phyloP scores from a whole-genome alignment of 2,113 vertebrate species.

The Aplodontia rufa region DNA sequence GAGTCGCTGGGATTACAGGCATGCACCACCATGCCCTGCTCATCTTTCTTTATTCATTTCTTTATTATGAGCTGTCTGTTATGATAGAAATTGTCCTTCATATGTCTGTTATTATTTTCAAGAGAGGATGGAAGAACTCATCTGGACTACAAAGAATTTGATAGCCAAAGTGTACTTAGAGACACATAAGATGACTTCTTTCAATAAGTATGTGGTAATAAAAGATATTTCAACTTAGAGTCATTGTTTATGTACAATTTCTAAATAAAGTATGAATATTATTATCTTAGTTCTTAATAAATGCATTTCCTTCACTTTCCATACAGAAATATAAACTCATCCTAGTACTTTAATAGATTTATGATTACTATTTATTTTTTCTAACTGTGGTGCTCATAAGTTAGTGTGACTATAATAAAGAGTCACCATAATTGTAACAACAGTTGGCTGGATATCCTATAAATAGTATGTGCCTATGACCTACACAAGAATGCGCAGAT shows the following conservation, averaged over 20 bases:
- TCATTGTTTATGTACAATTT: not conserved
- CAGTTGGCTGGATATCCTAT: not conserved
- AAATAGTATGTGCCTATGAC: not conserved
- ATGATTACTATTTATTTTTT: not conserved
- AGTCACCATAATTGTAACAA: not conserved
- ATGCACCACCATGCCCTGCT: too few relatives aligned
- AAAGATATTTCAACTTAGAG: not conserved
- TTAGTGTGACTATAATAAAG: not conserved
- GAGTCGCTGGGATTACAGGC: too few relatives aligned
- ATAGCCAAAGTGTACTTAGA: not conserved
- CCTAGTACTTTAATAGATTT: not conserved
- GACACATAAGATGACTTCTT: not conserved
- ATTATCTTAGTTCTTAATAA: not conserved
- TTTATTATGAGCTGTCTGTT: not conserved
- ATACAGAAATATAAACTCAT: not conserved
- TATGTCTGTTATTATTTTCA: not conserved
- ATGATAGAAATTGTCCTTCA: not conserved
- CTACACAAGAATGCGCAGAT: not conserved
- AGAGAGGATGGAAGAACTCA: not conserved
- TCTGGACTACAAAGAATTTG: not conserved
- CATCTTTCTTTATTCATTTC: not conserved
- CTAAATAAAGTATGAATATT: not conserved
- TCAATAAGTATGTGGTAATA: not conserved
- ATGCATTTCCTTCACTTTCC: not conserved
- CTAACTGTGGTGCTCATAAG: not conserved